A percentile compares a stretch with the other conserved stretches of the same genome.
phyloP scores from a whole-genome alignment of 1,140 invertebrate species.

The Andrena cerasifolii region DNA sequence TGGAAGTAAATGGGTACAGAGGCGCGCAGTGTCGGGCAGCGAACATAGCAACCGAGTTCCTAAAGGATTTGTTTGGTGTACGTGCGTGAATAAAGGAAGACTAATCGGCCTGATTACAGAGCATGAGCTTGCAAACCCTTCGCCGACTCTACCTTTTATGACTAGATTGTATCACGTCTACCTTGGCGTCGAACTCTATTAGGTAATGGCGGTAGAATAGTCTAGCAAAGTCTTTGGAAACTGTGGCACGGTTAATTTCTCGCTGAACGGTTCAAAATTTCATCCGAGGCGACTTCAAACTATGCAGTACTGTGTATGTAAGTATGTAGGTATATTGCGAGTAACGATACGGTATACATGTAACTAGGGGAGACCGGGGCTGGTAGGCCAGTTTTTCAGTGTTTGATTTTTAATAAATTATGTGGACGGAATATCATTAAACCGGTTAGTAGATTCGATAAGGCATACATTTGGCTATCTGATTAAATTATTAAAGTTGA shows the following conservation, averaged over 20 bases:
- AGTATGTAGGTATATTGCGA: too few relatives aligned
- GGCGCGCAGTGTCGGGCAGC: constrained; percentile 46
- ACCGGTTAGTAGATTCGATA: too few relatives aligned
- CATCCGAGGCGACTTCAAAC: background rate
- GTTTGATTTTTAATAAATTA: too few relatives aligned
- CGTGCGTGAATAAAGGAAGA: constrained; percentile 63
- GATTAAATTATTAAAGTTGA: too few relatives aligned
- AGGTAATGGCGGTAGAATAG: constrained; percentile 22
- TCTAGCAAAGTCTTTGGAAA: background rate
- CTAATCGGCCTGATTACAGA: constrained; percentile 66
- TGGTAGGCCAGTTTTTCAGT: too few relatives aligned
- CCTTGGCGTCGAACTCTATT: constrained; percentile 30
- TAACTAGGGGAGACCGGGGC: too few relatives aligned
- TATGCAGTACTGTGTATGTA: background rate
- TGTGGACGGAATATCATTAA: too few relatives aligned
- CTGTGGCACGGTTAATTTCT: background rate
- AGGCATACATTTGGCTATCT: too few relatives aligned
- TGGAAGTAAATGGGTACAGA: constrained; percentile 60
- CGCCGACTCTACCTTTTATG: constrained; percentile 40
- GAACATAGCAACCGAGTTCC: constrained; percentile 54
- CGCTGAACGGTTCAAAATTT: background rate
- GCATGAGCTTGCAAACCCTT: constrained; percentile 62
- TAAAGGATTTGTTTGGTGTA: constrained; percentile 62
- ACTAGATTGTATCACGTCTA: constrained; percentile 3
- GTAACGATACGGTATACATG: too few relatives aligned